phyloP scores from a whole-genome alignment of 2,113 vertebrate genomes.

The Dissostichus mawsoni region DNA sequence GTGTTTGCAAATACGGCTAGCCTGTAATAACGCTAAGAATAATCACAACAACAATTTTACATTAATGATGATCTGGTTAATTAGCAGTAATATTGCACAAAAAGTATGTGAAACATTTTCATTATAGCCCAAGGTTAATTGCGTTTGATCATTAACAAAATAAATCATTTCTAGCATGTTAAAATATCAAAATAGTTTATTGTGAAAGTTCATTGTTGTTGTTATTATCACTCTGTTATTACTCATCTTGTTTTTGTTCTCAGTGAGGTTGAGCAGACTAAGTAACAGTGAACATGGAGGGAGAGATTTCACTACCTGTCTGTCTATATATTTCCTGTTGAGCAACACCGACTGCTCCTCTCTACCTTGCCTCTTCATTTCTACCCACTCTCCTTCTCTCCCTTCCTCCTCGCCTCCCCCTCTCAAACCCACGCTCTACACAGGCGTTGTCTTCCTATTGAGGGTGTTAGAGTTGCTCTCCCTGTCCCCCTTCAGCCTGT shows the following conservation, averaged over 20 bases:
- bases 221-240: slow-evolving; percentile 83
- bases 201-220: slow-evolving; percentile 82
- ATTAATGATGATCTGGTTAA: slow-evolving; percentile 72
- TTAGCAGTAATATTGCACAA: slow-evolving; percentile 76
- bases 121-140: slow-evolving; percentile 81
- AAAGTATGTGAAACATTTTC: slow-evolving; percentile 72
- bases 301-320: slow-evolving; percentile 56
- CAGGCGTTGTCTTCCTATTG: slow-evolving; percentile 94
- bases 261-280: slow-evolving; percentile 67
- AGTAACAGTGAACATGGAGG: slow-evolving; percentile 73
- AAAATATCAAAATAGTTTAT: slow-evolving; percentile 84
- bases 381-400: slow-evolving; percentile 13
- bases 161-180: slow-evolving; percentile 82
- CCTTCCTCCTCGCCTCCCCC: slow-evolving; percentile 8
- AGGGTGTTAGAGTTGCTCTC: slow-evolving; percentile 91
- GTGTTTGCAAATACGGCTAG: slow-evolving; percentile 70
- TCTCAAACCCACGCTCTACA: slow-evolving; percentile 64
- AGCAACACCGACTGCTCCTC: slow-evolving; percentile 26
- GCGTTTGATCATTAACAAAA: slow-evolving; percentile 82
- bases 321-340: slow-evolving; percentile 33
- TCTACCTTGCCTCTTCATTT: slow-evolving; percentile 33
- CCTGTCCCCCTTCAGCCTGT: slow-evolving; percentile 85
- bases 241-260: slow-evolving; percentile 67
- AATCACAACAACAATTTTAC: slow-evolving; percentile 84
- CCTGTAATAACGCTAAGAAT: slow-evolving; percentile 79